These are phyloP conservation scores for Galerucella pusilla DNA, from an alignment of 2,888 invertebrate genomes.

Conservation along the genomic window DNA sequence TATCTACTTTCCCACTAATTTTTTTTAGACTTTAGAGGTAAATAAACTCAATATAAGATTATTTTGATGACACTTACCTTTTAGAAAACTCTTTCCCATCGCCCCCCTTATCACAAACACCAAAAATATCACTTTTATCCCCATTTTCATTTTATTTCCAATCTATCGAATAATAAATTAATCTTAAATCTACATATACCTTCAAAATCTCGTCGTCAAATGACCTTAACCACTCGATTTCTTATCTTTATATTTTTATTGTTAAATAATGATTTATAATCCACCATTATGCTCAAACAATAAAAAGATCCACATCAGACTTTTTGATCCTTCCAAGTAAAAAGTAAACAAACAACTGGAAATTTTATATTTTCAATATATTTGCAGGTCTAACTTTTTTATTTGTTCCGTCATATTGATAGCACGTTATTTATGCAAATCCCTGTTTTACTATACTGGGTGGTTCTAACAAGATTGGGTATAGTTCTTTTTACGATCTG, in stretches of 20 bases:
- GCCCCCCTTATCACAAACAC: neutral
- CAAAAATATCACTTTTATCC: constrained; percentile 7
- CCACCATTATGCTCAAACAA: neutral
- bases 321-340: no score
- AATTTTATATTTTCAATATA: no score
- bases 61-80: constrained; percentile 14
- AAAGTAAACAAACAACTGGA: no score
- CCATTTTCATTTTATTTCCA: constrained; percentile 13
- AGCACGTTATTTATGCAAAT: no score
- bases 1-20: no score
- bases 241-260: constrained; percentile 6
- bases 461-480: no score
- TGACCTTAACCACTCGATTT: neutral
- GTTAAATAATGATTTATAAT: constrained; percentile 1
- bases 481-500: no score
- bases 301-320: neutral
- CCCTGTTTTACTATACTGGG: no score
- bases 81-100: constrained; percentile 5
- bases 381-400: no score
- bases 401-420: no score
- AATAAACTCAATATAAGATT: no score
- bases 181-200: neutral
- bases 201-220: neutral
- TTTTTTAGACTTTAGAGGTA: no score
- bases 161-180: neutral